phyloP scores from a whole-genome alignment of 2,113 vertebrate species.

The Sardina pilchardus region DNA sequence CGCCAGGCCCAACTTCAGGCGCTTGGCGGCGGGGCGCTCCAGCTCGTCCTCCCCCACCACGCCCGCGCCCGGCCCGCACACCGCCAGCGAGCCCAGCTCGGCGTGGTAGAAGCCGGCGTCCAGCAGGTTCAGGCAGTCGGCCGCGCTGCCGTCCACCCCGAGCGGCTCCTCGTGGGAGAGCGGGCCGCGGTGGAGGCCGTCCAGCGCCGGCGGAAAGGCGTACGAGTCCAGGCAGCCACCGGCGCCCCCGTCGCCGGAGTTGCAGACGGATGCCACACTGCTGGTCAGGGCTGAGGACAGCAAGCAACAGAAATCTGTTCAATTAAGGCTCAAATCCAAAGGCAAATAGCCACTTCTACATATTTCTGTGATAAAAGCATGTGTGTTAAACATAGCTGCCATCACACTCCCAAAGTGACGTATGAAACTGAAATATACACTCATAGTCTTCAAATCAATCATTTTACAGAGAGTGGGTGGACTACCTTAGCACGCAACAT shows the following conservation, averaged over 20 bases:
- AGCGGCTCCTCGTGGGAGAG: conserved; percentile 80
- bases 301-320: neutral
- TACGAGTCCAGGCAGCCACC: conserved; percentile 78
- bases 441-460: too few species aligned
- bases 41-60: conserved; percentile 67
- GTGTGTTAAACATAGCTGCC: too few species aligned
- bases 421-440: too few species aligned
- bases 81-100: conserved; percentile 73
- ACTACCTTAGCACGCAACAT: too few species aligned
- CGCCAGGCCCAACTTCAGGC: conserved; percentile 83
- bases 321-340: neutral
- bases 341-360: neutral
- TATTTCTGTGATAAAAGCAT: too few species aligned
- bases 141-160: conserved; percentile 71
- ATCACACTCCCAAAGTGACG: too few species aligned
- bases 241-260: conserved; percentile 68
- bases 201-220: conserved; percentile 75
- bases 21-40: conserved; percentile 76
- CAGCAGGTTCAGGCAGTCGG: conserved; percentile 86
- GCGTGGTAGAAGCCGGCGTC: conserved; percentile 88
- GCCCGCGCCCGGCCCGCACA: conserved; percentile 60
- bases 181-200: conserved; percentile 75
- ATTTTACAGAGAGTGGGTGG: too few species aligned
- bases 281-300: conserved; percentile 75
- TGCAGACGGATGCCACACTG: conserved; percentile 79